Evolutionary conservation across 2,888 invertebrate species (phyloP).

Genomic region (Tethea ocularis): DNA sequence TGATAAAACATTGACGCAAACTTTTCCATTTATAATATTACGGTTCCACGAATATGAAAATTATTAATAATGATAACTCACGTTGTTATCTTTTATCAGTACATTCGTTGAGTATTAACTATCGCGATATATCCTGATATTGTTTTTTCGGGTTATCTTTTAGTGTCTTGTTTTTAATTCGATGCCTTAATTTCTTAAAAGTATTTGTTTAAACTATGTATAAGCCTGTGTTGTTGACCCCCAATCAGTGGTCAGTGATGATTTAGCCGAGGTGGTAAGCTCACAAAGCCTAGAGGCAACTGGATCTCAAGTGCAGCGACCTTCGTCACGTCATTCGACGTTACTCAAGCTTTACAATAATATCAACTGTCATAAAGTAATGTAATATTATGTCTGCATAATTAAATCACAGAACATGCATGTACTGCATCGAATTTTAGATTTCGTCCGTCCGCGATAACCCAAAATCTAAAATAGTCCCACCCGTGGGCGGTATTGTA

Average conservation of each 20-base stretch:
- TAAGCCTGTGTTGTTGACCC: no score
- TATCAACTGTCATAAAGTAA: no score
- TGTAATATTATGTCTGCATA: not conserved
- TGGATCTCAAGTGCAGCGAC: no score
- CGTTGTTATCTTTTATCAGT: constrained; percentile 5
- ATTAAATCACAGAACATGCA: constrained; percentile 11
- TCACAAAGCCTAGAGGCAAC: no score
- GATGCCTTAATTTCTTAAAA: no score
- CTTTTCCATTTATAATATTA: not conserved
- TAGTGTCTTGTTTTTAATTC: no score
- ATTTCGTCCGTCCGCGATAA: constrained; percentile 33
- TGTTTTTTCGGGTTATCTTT: not conserved
- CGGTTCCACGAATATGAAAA: constrained; percentile 4
- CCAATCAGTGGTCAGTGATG: no score
- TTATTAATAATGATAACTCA: constrained; percentile 4
- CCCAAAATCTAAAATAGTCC: constrained; percentile 59
- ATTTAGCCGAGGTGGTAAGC: no score
- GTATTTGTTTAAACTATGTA: no score
- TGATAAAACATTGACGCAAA: not conserved
- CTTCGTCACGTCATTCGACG: no score
- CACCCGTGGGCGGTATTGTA: constrained; percentile 64
- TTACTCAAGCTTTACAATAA: no score
- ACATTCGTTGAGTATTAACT: not conserved
- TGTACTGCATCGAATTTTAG: constrained; percentile 35
- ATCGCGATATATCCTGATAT: not conserved